phyloP scores from a whole-genome alignment of 2,113 vertebrate species.

The Bubo scandiacus region DNA sequence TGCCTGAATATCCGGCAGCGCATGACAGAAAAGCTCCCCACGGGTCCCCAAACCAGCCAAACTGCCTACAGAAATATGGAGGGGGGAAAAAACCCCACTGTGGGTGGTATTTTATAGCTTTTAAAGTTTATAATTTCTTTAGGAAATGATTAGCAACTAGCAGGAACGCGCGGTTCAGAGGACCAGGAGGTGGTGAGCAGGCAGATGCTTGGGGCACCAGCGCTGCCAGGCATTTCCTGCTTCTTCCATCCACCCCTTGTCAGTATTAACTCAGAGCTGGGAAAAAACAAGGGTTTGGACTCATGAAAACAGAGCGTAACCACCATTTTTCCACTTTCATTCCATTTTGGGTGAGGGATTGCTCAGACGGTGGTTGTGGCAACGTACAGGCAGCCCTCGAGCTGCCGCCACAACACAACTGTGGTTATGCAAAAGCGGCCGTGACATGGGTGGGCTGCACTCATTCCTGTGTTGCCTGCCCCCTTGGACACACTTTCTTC shows the following conservation, averaged over 20 bases:
- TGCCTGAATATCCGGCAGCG: too few relatives aligned
- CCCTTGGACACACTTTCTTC: not conserved
- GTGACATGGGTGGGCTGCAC: fast-evolving
- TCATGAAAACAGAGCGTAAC: not conserved
- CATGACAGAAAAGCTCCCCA: not conserved
- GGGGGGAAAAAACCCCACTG: too few relatives aligned
- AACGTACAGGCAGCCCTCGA: too few relatives aligned
- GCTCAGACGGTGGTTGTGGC: too few relatives aligned
- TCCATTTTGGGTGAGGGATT: not conserved
- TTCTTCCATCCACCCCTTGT: not conserved
- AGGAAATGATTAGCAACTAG: too few relatives aligned
- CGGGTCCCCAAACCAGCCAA: not conserved
- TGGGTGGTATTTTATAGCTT: not conserved
- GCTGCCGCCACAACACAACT: fast-evolving
- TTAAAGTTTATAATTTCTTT: not conserved
- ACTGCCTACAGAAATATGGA: too few relatives aligned
- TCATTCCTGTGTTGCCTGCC: not conserved
- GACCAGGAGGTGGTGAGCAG: not conserved
- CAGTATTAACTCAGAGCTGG: not conserved
- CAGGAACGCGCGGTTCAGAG: not conserved
- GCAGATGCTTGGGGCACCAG: not conserved
- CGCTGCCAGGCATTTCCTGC: not conserved
- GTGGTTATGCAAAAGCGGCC: too few relatives aligned
- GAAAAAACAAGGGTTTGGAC: not conserved
- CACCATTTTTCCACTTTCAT: not conserved